Evolutionary conservation across 2,888 invertebrate species (phyloP), one percentile per base, ranked within the genome.

Genomic region (Heliconius sara): DNA sequence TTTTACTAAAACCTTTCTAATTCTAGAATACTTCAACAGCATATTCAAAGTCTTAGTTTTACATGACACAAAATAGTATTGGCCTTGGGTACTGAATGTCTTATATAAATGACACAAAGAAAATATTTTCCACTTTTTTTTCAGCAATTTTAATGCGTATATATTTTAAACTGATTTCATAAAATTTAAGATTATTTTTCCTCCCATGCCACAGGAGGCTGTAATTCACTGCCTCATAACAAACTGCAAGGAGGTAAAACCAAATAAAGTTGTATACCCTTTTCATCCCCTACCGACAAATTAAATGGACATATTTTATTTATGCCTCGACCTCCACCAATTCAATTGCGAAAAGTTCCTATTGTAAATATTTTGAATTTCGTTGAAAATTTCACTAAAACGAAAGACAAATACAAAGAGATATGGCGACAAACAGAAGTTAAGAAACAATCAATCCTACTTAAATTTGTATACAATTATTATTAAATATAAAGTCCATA

Each of bases 311-410:
- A 72, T 72, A 72, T 57, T 72, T 72, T 72, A 57, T 52, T 72
- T 57, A 57, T 22, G 57, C 72, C 57, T 72, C 57, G 70, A 70
- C 70, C 70, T 70, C 43, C 25, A 70, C 25, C 70, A 70, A 43
- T 70, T 47, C 70, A 43, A 70, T 70, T 70, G 25, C 43, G 25
- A 43, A 70, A 70, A 70, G 43, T 43, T n/a, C 43, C 68, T 43
- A 7, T 68, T 43, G 25, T 43, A 43, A 68, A 25, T 25, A 43
- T 25, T 68, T 68, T 39, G n/a, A 43, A 39, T 25, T 43, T n/a
- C 25, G 39, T 16, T 43, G 68, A 43, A 13, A 43, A 39, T 68
- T 68, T 7, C 16, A 68, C n/a, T 43, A 43, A 68, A 13, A 39
- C 5, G 39, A 1, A 25, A 39, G n/a, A 39, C 5, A n/a, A 1